phyloP scores from a whole-genome alignment of 2,113 vertebrate species.

The Conger conger region DNA sequence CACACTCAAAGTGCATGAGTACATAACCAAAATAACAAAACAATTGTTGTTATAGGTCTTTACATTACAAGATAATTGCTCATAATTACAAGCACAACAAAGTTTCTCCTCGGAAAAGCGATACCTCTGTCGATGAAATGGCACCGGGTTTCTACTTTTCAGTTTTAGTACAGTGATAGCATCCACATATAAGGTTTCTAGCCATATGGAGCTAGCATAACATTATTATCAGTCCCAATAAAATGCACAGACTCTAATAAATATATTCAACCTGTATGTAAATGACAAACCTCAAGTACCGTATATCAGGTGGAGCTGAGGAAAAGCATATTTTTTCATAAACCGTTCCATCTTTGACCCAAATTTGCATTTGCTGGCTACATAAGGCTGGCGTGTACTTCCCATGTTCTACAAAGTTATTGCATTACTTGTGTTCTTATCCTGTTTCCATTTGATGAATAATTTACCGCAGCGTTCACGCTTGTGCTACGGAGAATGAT shows the following conservation, averaged over 20 bases:
- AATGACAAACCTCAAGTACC: not conserved
- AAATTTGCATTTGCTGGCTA: not conserved
- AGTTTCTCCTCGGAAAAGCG: not conserved
- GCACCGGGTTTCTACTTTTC: not conserved
- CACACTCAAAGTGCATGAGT: too few relatives aligned
- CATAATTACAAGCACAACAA: too few relatives aligned
- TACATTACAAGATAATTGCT: not conserved
- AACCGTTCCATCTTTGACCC: not conserved
- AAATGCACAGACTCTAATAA: not conserved
- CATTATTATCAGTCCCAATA: too few relatives aligned
- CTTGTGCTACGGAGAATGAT: not conserved
- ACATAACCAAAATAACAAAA: too few relatives aligned
- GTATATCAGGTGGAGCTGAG: not conserved
- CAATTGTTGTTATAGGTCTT: not conserved
- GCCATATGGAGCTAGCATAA: not conserved
- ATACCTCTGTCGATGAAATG: not conserved
- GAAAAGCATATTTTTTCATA: not conserved
- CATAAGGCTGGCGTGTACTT: conserved; percentile 3
- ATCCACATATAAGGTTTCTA: too few relatives aligned
- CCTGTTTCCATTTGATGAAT: conserved; percentile 17
- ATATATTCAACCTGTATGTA: not conserved
- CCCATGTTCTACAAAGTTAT: conserved; percentile 9
- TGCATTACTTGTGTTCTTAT: conserved; percentile 2
- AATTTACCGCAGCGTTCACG: conserved; percentile 25
- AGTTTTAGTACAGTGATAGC: not conserved